A percentile compares a stretch with the other conserved stretches of the same genome.
Conservation (phyloP, 2,797 vertebrate genomes). For the Columba guinea region DNA sequence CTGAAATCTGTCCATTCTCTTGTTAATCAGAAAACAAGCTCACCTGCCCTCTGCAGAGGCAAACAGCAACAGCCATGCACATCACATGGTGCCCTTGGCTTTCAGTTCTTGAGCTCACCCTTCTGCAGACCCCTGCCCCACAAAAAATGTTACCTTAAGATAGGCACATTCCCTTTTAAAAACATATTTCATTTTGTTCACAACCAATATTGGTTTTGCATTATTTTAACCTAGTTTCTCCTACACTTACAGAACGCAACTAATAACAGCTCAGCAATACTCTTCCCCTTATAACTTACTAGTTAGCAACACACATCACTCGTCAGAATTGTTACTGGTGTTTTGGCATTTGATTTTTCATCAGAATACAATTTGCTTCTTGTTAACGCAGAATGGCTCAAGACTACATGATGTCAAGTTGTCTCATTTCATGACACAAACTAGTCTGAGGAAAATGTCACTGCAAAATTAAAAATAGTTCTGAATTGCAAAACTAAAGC, state of each 20-base stretch:
- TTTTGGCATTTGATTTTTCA: neutral
- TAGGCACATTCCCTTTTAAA: neutral
- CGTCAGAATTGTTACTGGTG: neutral
- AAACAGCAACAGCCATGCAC: neutral
- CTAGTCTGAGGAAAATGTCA: slow-evolving; percentile 22
- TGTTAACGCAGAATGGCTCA: slow-evolving; percentile 16
- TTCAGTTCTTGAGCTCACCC: neutral
- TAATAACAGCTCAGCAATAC: neutral
- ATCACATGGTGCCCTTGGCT: neutral
- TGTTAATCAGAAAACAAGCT: neutral
- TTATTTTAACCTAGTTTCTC: neutral
- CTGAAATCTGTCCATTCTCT: neutral
- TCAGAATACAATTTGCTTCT: slow-evolving; percentile 7
- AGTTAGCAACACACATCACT: neutral
- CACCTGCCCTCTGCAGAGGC: neutral
- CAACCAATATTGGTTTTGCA: neutral
- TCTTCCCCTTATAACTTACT: neutral
- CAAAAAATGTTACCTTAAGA: neutral
- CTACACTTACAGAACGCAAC: neutral
- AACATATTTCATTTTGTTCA: neutral
- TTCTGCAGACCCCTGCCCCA: neutral
- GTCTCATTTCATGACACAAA: slow-evolving; percentile 16
- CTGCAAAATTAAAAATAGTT: slow-evolving; percentile 40
- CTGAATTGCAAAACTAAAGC: slow-evolving; percentile 37
- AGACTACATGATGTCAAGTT: neutral